These are phyloP conservation scores for Virgularia gustaviana DNA, from an alignment of 92 coral and sea anemone genomes.

Conservation along the genomic window DNA sequence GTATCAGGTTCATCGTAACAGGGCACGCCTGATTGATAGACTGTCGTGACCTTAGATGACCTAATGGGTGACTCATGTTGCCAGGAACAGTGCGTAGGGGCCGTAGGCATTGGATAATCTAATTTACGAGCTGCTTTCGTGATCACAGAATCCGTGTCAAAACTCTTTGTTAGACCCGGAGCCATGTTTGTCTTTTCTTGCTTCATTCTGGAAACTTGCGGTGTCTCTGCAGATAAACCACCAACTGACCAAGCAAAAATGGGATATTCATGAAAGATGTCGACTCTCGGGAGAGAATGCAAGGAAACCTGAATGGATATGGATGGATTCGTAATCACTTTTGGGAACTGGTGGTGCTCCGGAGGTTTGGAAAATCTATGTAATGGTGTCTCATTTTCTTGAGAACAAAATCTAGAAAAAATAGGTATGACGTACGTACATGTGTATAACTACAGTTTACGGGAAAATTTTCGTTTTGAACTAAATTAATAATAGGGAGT, in stretches of 20 bases:
- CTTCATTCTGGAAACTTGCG: too few relatives aligned
- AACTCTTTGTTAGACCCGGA: too few relatives aligned
- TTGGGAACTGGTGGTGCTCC: slow-evolving; percentile 60
- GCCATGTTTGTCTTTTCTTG: background rate
- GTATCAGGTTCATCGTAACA: too few relatives aligned
- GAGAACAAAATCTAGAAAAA: slow-evolving; percentile 46
- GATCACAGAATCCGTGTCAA: background rate
- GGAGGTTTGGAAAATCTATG: slow-evolving; percentile 52
- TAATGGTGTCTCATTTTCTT: slow-evolving; percentile 20
- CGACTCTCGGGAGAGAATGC: slow-evolving; percentile 67
- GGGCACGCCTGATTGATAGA: too few relatives aligned
- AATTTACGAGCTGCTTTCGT: too few relatives aligned
- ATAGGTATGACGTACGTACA: too few relatives aligned
- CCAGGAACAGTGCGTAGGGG: too few relatives aligned
- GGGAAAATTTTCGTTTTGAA: too few relatives aligned
- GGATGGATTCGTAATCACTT: slow-evolving; percentile 57
- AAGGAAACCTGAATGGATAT: slow-evolving; percentile 53
- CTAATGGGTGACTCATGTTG: too few relatives aligned
- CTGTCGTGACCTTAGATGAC: too few relatives aligned
- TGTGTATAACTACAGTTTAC: too few relatives aligned
- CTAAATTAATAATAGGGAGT: too few relatives aligned
- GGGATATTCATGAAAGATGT: slow-evolving; percentile 28
- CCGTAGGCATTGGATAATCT: background rate
- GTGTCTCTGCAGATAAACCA: slow-evolving; percentile 5
- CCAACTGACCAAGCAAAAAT: slow-evolving; percentile 8